Conservation (phyloP, 2,888 invertebrate species). For the Apamea monoglypha region DNA sequence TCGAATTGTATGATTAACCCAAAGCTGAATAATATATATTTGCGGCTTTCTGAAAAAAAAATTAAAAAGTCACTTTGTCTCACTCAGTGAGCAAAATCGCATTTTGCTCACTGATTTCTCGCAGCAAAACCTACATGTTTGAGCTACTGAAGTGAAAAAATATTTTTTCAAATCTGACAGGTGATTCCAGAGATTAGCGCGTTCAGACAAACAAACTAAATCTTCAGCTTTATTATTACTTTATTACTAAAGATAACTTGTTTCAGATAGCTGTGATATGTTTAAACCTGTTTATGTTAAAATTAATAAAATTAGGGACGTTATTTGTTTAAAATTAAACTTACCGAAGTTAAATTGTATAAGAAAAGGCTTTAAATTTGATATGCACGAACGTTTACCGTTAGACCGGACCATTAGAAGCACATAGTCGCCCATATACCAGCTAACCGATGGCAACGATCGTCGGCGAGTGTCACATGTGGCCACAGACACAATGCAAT, state of each 20-base stretch:
- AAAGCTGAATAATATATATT: too few relatives aligned
- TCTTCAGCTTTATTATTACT: too few relatives aligned
- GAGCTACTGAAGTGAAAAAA: too few relatives aligned
- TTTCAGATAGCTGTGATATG: background rate
- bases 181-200: too few relatives aligned
- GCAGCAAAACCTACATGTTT: too few relatives aligned
- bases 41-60: too few relatives aligned
- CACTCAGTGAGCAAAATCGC: too few relatives aligned
- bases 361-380: background rate
- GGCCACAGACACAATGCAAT: conserved; percentile 76
- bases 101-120: too few relatives aligned
- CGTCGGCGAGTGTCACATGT: conserved; percentile 73
- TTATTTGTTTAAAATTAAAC: background rate
- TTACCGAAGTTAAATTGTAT: background rate
- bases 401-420: conserved; percentile 10
- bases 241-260: background rate
- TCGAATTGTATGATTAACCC: too few relatives aligned
- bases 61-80: too few relatives aligned
- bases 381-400: background rate
- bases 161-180: too few relatives aligned
- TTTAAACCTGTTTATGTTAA: background rate
- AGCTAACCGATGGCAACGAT: conserved; percentile 48
- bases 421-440: conserved; percentile 32
- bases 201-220: too few relatives aligned
- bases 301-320: background rate